Percentiles rank a stretch among this genome's conserved stretches.
Conservation (phyloP, 2,113 vertebrate genomes). For the Cygnus buccinator region DNA sequence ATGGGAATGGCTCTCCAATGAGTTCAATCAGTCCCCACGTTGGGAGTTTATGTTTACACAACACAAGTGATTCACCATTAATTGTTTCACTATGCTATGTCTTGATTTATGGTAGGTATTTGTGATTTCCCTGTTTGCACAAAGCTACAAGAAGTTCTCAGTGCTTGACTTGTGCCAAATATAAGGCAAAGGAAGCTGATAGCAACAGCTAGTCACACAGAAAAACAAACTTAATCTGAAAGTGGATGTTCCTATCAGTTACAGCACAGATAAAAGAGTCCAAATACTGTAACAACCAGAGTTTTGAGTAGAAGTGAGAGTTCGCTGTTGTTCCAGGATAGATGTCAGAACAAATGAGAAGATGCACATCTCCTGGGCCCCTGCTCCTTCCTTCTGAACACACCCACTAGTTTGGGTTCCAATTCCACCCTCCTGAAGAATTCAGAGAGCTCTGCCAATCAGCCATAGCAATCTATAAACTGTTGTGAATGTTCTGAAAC, state of each 20-base stretch:
- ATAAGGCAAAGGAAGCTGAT: not conserved
- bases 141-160: not conserved
- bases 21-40: not conserved
- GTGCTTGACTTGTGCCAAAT: not conserved
- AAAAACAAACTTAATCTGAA: not conserved
- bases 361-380: not conserved
- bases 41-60: not conserved
- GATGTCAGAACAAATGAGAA: not conserved
- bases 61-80: not conserved
- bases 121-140: not conserved
- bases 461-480: constrained; percentile 8
- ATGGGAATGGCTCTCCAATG: not conserved
- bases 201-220: not conserved
- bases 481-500: not conserved
- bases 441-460: not conserved
- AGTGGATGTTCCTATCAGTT: not conserved
- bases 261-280: not conserved
- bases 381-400: not conserved
- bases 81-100: not conserved
- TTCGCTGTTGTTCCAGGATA: not conserved
- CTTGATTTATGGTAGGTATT: not conserved
- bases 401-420: not conserved
- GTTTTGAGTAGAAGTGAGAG: not conserved
- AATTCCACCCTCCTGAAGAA: constrained; percentile 47
- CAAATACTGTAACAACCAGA: not conserved